A percentile compares a stretch with the other conserved stretches of the same genome.
These are phyloP conservation scores for Falco naumanni DNA, from an alignment of 2,797 vertebrate species.

Conservation along the genomic window DNA sequence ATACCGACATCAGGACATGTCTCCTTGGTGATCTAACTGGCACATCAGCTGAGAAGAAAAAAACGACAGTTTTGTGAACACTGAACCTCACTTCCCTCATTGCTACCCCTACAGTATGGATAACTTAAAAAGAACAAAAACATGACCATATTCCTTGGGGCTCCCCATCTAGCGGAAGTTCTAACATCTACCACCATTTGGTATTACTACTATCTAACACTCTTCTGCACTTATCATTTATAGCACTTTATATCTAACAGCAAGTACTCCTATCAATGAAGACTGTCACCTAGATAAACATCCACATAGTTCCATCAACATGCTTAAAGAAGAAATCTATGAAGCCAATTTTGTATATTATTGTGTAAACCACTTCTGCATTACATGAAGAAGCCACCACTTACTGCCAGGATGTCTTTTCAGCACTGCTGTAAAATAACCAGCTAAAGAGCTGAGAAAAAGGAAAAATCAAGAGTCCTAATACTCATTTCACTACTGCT, in stretches of 20 bases:
- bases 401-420: background rate
- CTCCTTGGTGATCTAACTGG: background rate
- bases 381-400: background rate
- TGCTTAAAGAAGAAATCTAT: background rate
- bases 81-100: background rate
- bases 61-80: background rate
- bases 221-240: background rate
- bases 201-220: background rate
- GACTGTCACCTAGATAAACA: background rate
- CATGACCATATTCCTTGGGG: fast-evolving
- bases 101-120: fast-evolving
- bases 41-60: background rate
- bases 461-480: background rate
- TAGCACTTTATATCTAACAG: background rate
- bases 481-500: background rate
- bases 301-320: background rate
- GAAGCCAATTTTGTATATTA: fast-evolving
- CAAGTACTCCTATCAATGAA: background rate
- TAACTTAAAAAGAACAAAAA: background rate
- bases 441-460: background rate
- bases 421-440: background rate
- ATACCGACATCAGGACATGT: background rate
- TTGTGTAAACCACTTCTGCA: background rate
- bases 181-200: background rate
- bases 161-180: background rate